phyloP scores from a whole-genome alignment of 2,113 vertebrate genomes.

The Macroglossus sobrinus region DNA sequence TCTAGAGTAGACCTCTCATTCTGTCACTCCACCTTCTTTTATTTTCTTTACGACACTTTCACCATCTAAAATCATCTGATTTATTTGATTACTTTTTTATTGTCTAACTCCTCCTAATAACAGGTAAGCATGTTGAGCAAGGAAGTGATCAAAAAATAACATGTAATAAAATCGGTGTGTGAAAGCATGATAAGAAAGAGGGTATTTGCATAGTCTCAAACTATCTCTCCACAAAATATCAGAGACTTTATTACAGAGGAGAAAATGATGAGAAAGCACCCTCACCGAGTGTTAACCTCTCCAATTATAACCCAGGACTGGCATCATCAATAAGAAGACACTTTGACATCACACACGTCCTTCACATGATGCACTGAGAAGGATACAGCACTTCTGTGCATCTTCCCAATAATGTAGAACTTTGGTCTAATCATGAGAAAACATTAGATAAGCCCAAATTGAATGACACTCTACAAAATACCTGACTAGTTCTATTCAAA shows the following conservation, averaged over 20 bases:
- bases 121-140: slow-evolving; percentile 15
- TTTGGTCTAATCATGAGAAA: neutral
- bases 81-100: neutral
- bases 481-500: neutral
- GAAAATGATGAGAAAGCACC: neutral
- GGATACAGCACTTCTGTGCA: neutral
- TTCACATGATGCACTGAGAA: neutral
- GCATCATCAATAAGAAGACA: neutral
- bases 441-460: neutral
- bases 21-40: neutral
- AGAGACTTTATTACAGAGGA: neutral
- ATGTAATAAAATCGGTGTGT: neutral
- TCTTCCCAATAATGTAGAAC: neutral
- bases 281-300: neutral
- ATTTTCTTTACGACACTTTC: neutral
- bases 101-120: neutral
- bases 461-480: neutral
- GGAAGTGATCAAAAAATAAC: neutral
- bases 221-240: neutral
- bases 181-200: neutral
- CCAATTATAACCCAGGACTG: neutral
- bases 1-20: neutral
- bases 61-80: neutral
- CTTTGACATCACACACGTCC: neutral
- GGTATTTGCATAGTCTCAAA: neutral